Evolutionary conservation across 2,113 vertebrate genomes (phyloP).

Genomic region (Bambusicola thoracicus): DNA sequence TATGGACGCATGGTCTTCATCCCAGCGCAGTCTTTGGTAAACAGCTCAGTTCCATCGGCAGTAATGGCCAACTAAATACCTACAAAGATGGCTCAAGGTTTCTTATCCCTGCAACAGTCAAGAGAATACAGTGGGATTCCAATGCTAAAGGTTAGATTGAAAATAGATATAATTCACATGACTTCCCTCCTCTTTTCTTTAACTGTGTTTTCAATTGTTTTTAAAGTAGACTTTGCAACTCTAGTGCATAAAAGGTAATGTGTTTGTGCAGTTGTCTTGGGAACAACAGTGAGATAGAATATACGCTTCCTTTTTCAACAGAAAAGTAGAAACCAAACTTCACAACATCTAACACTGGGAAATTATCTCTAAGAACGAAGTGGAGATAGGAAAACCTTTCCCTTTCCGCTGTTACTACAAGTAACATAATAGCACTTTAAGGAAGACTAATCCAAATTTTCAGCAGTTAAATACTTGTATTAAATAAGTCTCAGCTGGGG

Average conservation of each 20-base stretch:
- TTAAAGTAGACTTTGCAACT: neutral
- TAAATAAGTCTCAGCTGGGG: neutral
- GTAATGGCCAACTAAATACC: neutral
- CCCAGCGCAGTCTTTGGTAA: conserved; percentile 16
- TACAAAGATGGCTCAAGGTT: too few relatives aligned
- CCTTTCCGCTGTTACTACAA: neutral
- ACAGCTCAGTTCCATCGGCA: neutral
- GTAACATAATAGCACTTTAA: neutral
- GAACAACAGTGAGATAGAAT: neutral
- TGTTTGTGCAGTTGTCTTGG: neutral
- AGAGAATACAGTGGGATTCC: neutral
- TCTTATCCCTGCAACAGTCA: neutral
- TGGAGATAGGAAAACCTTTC: neutral
- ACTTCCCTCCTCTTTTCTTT: neutral
- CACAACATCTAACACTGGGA: neutral
- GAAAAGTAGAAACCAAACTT: neutral
- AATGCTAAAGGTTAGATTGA: neutral
- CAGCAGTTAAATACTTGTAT: neutral
- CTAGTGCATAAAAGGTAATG: neutral
- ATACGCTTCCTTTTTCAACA: neutral
- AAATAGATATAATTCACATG: neutral
- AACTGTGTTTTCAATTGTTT: neutral
- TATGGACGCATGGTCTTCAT: neutral
- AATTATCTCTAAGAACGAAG: neutral
- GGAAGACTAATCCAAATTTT: too few relatives aligned